Percentiles rank a stretch among this genome's conserved stretches.
Conservation (phyloP, 1,140 invertebrate genomes). For the Diuraphis noxia region DNA sequence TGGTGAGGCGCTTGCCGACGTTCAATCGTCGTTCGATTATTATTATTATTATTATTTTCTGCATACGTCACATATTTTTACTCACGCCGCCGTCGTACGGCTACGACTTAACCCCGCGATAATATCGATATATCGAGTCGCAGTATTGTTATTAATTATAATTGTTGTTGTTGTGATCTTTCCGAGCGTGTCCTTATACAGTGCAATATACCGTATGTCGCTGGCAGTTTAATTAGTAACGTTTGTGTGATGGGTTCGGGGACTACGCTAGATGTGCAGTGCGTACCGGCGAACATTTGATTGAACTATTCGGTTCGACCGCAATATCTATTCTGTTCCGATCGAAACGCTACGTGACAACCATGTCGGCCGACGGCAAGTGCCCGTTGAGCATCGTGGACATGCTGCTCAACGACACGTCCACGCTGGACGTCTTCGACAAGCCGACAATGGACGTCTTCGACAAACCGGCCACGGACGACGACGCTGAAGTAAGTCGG, state of each 20-base stretch:
- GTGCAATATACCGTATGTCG: too few relatives aligned
- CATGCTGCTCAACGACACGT: constrained; percentile 44
- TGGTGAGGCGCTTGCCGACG: not conserved
- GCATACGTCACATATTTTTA: constrained; percentile 30
- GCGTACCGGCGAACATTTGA: not conserved
- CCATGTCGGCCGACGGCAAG: not conserved
- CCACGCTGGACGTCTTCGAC: not conserved
- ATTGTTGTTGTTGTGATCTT: not conserved
- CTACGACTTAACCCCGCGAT: not conserved
- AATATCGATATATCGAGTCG: not conserved
- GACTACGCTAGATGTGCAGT: not conserved
- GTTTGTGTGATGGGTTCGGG: not conserved
- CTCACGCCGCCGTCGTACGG: not conserved
- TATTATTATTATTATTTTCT: constrained; percentile 30
- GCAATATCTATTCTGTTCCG: not conserved
- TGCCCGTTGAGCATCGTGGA: constrained; percentile 17
- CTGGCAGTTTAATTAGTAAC: not conserved
- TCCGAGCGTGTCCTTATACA: not conserved
- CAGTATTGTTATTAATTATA: not conserved
- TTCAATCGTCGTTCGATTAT: not conserved
- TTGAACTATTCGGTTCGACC: not conserved
- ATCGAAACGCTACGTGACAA: not conserved
- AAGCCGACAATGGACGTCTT: not conserved
- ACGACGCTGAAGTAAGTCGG: not conserved
- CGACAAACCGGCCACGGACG: not conserved